Evolutionary conservation across 1,140 invertebrate genomes (phyloP).

Genomic region (Drosophila kohkoa): DNA sequence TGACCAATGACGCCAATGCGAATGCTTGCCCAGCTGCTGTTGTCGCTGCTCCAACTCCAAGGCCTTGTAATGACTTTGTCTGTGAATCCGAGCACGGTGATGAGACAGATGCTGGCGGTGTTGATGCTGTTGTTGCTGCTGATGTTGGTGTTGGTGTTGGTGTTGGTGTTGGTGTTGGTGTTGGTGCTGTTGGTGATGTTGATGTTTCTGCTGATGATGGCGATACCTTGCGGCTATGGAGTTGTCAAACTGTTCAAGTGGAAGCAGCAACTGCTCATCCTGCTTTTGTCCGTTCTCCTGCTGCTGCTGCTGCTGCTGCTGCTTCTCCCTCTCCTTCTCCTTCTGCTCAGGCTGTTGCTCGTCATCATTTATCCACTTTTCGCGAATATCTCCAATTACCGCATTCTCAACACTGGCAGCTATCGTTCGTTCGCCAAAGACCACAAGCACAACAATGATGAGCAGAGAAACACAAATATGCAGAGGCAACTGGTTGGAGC

Average conservation of each 20-base stretch:
- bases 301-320: too few species aligned
- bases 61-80: conserved; percentile 58
- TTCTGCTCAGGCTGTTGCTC: conserved; percentile 14
- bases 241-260: conserved; percentile 23
- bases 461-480: conserved; percentile 33
- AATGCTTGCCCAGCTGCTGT: conserved; percentile 68
- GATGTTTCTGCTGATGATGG: conserved; percentile 39
- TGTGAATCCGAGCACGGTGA: conserved; percentile 29
- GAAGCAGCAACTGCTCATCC: conserved; percentile 19
- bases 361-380: conserved; percentile 42
- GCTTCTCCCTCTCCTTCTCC: neutral
- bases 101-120: conserved; percentile 35
- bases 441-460: conserved; percentile 44
- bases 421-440: conserved; percentile 4
- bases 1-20: conserved; percentile 47
- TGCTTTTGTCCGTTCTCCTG: neutral
- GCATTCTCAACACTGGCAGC: conserved; percentile 54
- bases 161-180: conserved; percentile 3
- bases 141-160: conserved; percentile 33
- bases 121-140: conserved; percentile 16
- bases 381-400: conserved; percentile 71
- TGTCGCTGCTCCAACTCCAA: conserved; percentile 57
- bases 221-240: conserved; percentile 35
- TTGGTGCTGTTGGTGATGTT: neutral
- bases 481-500: conserved; percentile 46